These are phyloP conservation scores for Pelobates fuscus DNA, from an alignment of 2,113 vertebrate genomes.

Conservation along the genomic window DNA sequence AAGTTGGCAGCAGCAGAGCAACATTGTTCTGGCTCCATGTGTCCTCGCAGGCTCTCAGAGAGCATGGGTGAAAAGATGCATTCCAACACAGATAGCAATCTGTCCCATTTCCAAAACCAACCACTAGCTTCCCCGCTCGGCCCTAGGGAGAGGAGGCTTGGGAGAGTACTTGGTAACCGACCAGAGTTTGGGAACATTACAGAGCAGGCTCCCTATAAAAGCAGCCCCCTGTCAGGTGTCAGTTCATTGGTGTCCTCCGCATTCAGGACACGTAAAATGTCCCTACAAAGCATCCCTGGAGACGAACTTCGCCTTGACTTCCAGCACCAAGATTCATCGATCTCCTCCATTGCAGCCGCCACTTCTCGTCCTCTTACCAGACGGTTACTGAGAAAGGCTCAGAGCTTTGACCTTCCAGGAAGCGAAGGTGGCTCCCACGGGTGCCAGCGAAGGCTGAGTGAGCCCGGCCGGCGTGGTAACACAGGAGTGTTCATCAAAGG, in stretches of 20 bases:
- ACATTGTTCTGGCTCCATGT: not conserved
- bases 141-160: constrained; percentile 56
- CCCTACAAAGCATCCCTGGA: constrained; percentile 50
- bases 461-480: constrained; percentile 67
- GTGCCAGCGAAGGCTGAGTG: constrained; percentile 68
- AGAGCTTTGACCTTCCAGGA: constrained; percentile 74
- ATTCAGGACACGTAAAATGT: constrained; percentile 50
- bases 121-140: constrained; percentile 50
- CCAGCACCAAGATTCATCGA: constrained; percentile 53
- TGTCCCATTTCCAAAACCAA: constrained; percentile 54
- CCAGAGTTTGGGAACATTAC: constrained; percentile 33
- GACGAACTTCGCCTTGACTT: constrained; percentile 56
- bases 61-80: constrained; percentile 20
- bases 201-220: constrained; percentile 43
- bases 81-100: constrained; percentile 58
- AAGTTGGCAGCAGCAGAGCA: not conserved
- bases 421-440: constrained; percentile 63
- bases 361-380: constrained; percentile 52
- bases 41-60: constrained; percentile 56
- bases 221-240: constrained; percentile 24
- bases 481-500: constrained; percentile 75
- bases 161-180: constrained; percentile 28
- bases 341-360: constrained; percentile 49
- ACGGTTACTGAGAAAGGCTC: constrained; percentile 71
- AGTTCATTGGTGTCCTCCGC: constrained; percentile 25